Evolutionary conservation across 2,888 invertebrate genomes (phyloP).

Genomic region (Anodontia alba): DNA sequence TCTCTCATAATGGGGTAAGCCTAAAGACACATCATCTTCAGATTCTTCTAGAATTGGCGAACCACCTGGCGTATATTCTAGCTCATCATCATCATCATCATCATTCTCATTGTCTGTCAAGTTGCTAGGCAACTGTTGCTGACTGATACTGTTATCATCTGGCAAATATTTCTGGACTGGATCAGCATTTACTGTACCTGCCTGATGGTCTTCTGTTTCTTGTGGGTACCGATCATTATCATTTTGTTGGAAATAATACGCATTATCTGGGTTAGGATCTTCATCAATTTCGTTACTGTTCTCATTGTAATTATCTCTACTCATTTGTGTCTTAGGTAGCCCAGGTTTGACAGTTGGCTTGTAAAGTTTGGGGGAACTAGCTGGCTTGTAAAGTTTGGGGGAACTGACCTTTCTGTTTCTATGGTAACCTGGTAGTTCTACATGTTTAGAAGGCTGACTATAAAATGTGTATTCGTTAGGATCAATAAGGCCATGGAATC

Average conservation of each 20-base stretch:
- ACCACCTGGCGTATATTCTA: slow-evolving; percentile 4
- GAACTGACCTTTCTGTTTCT: not conserved
- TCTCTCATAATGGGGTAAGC: not conserved
- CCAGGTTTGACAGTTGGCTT: not conserved
- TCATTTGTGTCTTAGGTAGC: not conserved
- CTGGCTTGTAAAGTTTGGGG: not conserved
- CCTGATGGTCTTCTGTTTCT: not conserved
- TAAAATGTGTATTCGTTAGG: slow-evolving; percentile 7
- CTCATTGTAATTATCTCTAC: not conserved
- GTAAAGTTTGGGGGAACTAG: not conserved
- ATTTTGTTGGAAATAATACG: not conserved
- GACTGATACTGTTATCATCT: not conserved
- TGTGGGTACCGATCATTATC: not conserved
- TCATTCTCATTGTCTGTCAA: not conserved
- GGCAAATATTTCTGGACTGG: not conserved
- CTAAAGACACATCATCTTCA: not conserved
- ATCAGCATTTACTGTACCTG: not conserved
- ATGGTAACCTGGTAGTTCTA: not conserved
- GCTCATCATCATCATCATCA: not conserved
- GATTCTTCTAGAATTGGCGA: not conserved
- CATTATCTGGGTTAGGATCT: not conserved
- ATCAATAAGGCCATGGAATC: not conserved
- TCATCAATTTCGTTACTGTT: not conserved
- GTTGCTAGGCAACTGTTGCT: slow-evolving; percentile 13
- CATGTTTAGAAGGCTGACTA: not conserved